These are phyloP conservation scores for Cettia cetti DNA, from an alignment of 2,113 vertebrate species.

Conservation along the genomic window DNA sequence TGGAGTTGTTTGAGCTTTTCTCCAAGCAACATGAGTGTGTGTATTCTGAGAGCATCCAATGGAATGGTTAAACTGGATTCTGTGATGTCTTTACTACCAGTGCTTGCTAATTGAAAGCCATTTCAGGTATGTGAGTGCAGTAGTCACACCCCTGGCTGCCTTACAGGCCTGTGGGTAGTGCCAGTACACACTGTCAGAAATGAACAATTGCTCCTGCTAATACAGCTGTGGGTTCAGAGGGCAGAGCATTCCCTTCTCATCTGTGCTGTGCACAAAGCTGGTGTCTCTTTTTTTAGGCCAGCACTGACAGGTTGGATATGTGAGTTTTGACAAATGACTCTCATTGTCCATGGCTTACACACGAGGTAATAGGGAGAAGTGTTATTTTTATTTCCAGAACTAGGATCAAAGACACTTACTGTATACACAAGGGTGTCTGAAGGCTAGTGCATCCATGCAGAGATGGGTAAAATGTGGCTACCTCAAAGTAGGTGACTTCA, in stretches of 20 bases:
- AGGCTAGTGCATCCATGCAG: not conserved
- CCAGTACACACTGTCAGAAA: not conserved
- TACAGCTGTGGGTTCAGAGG: not conserved
- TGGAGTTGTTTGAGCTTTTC: not conserved
- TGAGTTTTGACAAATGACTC: not conserved
- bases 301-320: not conserved
- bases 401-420: not conserved
- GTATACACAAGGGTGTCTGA: not conserved
- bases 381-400: not conserved
- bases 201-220: not conserved
- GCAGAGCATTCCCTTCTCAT: not conserved
- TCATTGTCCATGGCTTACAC: not conserved
- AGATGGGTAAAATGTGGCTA: not conserved
- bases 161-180: not conserved
- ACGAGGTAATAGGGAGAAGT: not conserved
- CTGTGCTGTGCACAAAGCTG: accelerated
- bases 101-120: not conserved
- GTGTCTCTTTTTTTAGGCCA: not conserved
- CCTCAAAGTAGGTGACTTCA: not conserved
- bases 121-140: not conserved
- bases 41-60: not conserved
- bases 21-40: accelerated
- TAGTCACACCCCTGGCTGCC: not conserved
- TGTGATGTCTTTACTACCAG: not conserved
- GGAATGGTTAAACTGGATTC: not conserved